phyloP scores from a whole-genome alignment of 1,140 invertebrate genomes.

The Diorhabda elongata region DNA sequence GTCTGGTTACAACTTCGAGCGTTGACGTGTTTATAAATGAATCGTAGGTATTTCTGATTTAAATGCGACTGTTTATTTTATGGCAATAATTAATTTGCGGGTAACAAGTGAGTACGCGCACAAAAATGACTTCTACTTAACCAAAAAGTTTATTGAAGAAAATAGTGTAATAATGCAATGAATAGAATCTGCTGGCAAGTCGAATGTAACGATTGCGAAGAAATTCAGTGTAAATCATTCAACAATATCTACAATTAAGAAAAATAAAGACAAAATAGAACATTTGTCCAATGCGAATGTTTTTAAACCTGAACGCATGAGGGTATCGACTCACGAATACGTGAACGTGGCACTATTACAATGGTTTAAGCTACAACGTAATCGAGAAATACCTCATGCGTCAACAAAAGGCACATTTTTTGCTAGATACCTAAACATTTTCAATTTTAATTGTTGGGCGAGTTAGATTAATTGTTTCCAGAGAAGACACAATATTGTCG shows the following conservation, averaged over 20 bases:
- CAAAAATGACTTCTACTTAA: too few species aligned
- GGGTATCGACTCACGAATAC: slow-evolving; percentile 22
- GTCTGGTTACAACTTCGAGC: not conserved
- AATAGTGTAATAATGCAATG: too few species aligned
- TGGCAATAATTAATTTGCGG: not conserved
- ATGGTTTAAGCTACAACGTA: not conserved
- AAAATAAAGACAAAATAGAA: slow-evolving; percentile 20
- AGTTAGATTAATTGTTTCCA: not conserved
- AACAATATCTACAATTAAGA: slow-evolving; percentile 31
- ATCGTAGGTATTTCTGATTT: not conserved
- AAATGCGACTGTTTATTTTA: not conserved
- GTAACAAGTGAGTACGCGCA: not conserved
- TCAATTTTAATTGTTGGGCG: not conserved
- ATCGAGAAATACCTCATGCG: not conserved
- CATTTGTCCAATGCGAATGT: slow-evolving; percentile 16
- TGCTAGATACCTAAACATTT: not conserved
- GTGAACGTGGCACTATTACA: slow-evolving; percentile 5
- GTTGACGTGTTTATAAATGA: not conserved
- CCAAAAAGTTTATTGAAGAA: too few species aligned
- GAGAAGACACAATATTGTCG: not conserved
- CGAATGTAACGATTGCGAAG: slow-evolving; percentile 34
- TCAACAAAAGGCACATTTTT: not conserved
- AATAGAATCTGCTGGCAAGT: slow-evolving; percentile 20
- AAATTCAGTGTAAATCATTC: slow-evolving; percentile 34
- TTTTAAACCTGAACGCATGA: slow-evolving; percentile 9